Conservation (phyloP, 2,797 vertebrate species). For the Eulemur coronatus region DNA sequence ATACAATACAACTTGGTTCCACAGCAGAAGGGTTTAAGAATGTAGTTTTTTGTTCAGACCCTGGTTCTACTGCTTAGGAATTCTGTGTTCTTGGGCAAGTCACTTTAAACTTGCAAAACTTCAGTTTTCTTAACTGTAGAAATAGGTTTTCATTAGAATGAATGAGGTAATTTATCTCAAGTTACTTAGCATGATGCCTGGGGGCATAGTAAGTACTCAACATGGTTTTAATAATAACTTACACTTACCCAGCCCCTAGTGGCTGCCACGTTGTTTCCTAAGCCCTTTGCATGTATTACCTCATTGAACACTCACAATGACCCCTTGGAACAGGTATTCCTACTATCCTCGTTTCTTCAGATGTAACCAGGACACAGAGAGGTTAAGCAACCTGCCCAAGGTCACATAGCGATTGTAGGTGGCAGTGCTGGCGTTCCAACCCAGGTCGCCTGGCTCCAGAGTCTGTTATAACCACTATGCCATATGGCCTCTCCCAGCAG, state of each 20-base stretch:
- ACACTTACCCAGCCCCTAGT: not conserved
- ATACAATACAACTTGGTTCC: slow-evolving; percentile 30
- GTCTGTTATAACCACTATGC: not conserved
- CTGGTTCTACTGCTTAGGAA: not conserved
- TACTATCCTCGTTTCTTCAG: not conserved
- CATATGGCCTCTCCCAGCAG: not conserved
- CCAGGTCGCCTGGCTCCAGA: not conserved
- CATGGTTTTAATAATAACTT: not conserved
- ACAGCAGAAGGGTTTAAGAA: not conserved
- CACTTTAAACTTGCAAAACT: not conserved
- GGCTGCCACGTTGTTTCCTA: not conserved
- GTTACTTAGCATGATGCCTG: not conserved
- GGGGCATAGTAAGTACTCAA: not conserved
- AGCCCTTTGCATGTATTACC: not conserved
- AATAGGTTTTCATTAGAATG: not conserved
- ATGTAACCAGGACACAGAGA: not conserved
- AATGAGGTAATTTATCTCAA: not conserved
- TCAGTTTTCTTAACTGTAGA: not conserved
- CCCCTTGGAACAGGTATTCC: not conserved
- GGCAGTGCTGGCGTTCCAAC: not conserved
- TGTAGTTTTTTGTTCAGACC: not conserved
- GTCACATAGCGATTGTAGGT: not conserved
- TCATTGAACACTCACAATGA: not conserved
- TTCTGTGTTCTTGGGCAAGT: not conserved
- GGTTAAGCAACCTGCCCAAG: not conserved